phyloP scores from a whole-genome alignment of 2,113 vertebrate species.

The Corvus cornix region DNA sequence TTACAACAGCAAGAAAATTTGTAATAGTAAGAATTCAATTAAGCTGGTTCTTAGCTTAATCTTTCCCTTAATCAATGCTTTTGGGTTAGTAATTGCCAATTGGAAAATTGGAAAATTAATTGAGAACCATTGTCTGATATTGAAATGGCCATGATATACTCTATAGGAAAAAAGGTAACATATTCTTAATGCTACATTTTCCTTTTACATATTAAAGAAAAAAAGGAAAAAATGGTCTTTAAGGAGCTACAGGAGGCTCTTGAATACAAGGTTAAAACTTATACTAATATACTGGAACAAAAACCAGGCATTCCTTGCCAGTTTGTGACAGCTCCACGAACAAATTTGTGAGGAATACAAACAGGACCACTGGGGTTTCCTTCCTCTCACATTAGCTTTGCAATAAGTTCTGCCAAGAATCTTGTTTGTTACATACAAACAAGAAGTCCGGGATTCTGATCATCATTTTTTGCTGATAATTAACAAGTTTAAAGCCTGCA shows the following conservation, averaged over 20 bases:
- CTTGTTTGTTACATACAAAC: neutral
- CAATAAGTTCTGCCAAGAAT: slow-evolving; percentile 12
- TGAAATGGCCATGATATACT: neutral
- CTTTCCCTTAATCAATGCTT: slow-evolving; percentile 13
- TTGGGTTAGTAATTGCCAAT: slow-evolving; percentile 14
- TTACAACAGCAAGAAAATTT: neutral
- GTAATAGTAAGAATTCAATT: slow-evolving; percentile 23
- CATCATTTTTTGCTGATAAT: slow-evolving; percentile 5
- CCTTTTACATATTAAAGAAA: neutral
- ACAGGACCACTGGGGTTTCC: slow-evolving; percentile 3
- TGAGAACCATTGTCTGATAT: neutral
- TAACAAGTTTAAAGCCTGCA: neutral
- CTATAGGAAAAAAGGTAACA: neutral
- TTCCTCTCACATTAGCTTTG: neutral
- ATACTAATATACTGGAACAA: neutral
- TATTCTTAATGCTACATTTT: neutral
- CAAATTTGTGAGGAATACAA: slow-evolving; percentile 18
- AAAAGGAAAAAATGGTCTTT: neutral
- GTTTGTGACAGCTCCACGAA: neutral
- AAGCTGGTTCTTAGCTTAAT: slow-evolving; percentile 17
- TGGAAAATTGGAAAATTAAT: slow-evolving; percentile 46
- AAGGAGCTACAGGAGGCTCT: neutral
- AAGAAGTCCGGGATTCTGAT: slow-evolving; percentile 1
- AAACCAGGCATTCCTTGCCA: neutral
- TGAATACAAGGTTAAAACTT: neutral